Evolutionary conservation across 2,797 vertebrate species (phyloP).

Genomic region (Sparidentex hasta): DNA sequence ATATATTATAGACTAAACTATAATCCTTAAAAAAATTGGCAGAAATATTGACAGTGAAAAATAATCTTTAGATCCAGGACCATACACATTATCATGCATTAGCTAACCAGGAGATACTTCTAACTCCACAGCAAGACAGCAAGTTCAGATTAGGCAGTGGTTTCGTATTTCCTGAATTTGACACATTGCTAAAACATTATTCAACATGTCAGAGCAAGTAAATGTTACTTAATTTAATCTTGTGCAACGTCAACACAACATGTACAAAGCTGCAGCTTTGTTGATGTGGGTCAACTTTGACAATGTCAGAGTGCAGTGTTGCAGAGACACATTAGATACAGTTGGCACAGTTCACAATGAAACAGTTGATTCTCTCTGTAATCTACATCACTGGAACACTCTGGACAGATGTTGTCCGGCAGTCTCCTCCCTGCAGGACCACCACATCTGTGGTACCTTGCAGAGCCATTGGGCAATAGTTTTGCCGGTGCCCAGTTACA

Average conservation of each 20-base stretch:
- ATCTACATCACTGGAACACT: not conserved
- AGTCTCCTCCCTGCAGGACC: not conserved
- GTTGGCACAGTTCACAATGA: not conserved
- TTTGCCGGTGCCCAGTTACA: too few species aligned
- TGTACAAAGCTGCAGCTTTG: not conserved
- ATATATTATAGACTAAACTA: not conserved
- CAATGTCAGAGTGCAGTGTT: not conserved
- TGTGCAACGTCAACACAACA: not conserved
- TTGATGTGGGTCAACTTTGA: not conserved
- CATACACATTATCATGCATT: not conserved
- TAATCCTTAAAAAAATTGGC: not conserved
- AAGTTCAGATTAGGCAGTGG: not conserved
- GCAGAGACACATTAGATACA: not conserved
- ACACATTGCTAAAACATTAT: not conserved
- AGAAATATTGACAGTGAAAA: not conserved
- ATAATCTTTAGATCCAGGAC: not conserved
- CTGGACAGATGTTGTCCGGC: not conserved
- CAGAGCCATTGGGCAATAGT: too few species aligned
- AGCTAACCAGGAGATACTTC: too few species aligned
- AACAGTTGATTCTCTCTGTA: not conserved
- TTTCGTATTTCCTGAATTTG: not conserved
- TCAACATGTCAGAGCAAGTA: not conserved
- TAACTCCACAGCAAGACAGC: not conserved
- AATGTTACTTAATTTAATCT: not conserved
- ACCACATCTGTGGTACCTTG: not conserved